Evolutionary conservation across 2,888 invertebrate species (phyloP).

Genomic region (Halocaridina rubra): DNA sequence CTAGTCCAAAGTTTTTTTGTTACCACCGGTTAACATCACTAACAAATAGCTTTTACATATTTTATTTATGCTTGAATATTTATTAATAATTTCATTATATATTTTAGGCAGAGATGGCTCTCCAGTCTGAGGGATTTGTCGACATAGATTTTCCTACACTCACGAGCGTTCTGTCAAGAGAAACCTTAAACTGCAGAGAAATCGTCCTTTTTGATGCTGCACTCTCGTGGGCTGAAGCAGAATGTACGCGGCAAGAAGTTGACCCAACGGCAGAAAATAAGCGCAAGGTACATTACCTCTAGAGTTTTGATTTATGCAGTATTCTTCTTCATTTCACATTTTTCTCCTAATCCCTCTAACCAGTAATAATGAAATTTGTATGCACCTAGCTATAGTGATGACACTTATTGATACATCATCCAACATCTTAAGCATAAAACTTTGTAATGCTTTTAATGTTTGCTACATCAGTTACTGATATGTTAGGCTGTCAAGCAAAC

Average conservation of each 20-base stretch:
- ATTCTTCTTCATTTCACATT: neutral
- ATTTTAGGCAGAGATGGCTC: constrained; percentile 90
- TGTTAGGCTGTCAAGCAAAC: too few relatives aligned
- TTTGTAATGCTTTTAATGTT: neutral
- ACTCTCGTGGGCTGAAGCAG: constrained; percentile 91
- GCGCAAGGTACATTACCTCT: constrained; percentile 65
- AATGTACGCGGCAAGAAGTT: constrained; percentile 85
- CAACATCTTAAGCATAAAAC: neutral
- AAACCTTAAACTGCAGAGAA: constrained; percentile 95
- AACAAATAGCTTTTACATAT: too few relatives aligned
- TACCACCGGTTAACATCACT: too few relatives aligned
- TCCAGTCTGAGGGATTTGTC: constrained; percentile 94
- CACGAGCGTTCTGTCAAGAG: constrained; percentile 78
- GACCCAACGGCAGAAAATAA: constrained; percentile 82
- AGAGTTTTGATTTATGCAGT: neutral
- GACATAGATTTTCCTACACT: constrained; percentile 79
- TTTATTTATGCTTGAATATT: too few relatives aligned
- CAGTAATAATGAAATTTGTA: neutral
- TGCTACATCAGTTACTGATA: too few relatives aligned
- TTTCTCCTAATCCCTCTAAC: neutral
- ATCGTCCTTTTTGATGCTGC: constrained; percentile 85
- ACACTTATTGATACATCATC: too few relatives aligned
- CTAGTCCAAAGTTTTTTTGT: too few relatives aligned
- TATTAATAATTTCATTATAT: neutral
- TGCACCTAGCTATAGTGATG: neutral